Evolutionary conservation across 2,888 invertebrate genomes (phyloP).

Genomic region (Latrodectus elegans): DNA sequence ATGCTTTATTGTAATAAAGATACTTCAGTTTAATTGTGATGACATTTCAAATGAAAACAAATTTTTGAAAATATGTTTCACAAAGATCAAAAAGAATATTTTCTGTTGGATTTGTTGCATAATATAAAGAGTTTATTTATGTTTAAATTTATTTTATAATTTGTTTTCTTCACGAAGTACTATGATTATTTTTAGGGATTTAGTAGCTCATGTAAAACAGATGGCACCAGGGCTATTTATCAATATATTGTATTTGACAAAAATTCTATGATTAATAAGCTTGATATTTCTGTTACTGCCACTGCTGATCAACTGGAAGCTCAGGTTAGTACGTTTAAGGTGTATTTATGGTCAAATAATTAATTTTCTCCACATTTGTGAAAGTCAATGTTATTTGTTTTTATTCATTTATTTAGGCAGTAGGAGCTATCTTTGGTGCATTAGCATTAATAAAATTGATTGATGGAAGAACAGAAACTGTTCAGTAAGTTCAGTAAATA

Average conservation of each 20-base stretch:
- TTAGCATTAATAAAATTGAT: constrained; percentile 57
- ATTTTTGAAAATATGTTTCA: too few relatives aligned
- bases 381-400: neutral
- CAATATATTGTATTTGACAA: constrained; percentile 69
- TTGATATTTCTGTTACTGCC: constrained; percentile 61
- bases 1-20: neutral
- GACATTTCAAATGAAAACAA: too few relatives aligned
- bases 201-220: constrained; percentile 69
- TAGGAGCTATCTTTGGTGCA: constrained; percentile 62
- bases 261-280: constrained; percentile 31
- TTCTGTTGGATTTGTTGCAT: too few relatives aligned
- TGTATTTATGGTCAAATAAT: neutral
- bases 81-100: too few relatives aligned
- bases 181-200: constrained; percentile 67
- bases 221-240: constrained; percentile 70
- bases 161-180: neutral
- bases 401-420: constrained; percentile 31
- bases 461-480: constrained; percentile 31
- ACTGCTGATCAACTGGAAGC: constrained; percentile 66
- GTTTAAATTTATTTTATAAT: too few relatives aligned
- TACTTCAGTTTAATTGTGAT: neutral
- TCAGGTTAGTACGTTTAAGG: constrained; percentile 42
- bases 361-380: neutral
- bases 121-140: too few relatives aligned
- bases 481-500: neutral